Evolutionary conservation across 2,113 vertebrate genomes (phyloP).

Genomic region (Megalops atlanticus): DNA sequence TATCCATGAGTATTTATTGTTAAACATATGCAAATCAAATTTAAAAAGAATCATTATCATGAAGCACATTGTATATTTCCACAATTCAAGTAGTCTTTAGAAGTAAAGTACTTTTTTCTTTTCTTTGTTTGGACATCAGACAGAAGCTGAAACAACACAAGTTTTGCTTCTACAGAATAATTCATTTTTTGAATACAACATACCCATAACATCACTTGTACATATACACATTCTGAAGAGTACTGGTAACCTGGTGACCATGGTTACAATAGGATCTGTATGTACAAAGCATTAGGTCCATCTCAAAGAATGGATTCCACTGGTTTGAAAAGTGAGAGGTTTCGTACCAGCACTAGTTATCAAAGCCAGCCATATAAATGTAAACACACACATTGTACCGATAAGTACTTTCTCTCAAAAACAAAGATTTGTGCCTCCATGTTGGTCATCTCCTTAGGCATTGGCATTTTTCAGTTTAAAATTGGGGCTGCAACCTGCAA

Average conservation of each 20-base stretch:
- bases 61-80: background rate
- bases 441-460: background rate
- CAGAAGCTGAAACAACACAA: conserved; percentile 47
- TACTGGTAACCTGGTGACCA: background rate
- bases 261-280: too few relatives aligned
- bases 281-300: background rate
- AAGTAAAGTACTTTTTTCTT: conserved; percentile 14
- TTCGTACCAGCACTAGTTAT: background rate
- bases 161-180: conserved; percentile 48
- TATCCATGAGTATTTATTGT: background rate
- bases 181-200: conserved; percentile 53
- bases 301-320: background rate
- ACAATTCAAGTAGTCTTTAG: conserved; percentile 1
- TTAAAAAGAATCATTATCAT: background rate
- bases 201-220: conserved; percentile 25
- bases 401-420: background rate
- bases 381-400: background rate
- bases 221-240: background rate
- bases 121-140: conserved; percentile 1
- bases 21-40: background rate
- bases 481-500: too few relatives aligned
- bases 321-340: background rate
- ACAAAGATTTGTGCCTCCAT: background rate
- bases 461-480: too few relatives aligned
- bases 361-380: conserved; percentile 1